phyloP scores from a whole-genome alignment of 2,113 vertebrate genomes.

The Orycteropus afer region DNA sequence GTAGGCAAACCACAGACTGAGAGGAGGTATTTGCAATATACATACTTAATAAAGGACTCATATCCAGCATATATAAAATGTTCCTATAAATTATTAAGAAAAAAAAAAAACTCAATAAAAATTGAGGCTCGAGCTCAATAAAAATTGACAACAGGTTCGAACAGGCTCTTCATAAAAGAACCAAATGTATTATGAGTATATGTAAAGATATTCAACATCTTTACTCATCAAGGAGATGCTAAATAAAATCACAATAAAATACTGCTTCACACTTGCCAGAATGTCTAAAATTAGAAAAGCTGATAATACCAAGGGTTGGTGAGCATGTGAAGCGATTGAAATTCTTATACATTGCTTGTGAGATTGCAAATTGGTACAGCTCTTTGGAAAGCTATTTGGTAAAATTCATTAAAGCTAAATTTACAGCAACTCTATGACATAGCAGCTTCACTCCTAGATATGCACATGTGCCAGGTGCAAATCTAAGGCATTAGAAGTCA shows the following conservation, averaged over 20 bases:
- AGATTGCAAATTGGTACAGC: no score
- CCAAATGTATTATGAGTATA: background rate
- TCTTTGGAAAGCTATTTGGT: no score
- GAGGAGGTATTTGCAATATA: background rate
- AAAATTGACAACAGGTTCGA: background rate
- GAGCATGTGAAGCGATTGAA: background rate
- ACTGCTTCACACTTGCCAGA: background rate
- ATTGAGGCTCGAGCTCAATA: background rate
- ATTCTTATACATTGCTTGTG: background rate
- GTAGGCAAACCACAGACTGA: background rate
- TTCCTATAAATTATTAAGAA: background rate
- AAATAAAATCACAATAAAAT: background rate
- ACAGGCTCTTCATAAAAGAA: background rate
- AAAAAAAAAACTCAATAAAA: slow-evolving; percentile 16
- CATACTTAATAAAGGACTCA: background rate
- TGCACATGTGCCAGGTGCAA: background rate
- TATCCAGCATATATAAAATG: background rate
- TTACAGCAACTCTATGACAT: background rate
- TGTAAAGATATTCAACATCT: background rate
- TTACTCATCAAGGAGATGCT: background rate
- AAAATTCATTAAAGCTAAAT: background rate
- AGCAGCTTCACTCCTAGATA: no score
- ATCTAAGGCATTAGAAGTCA: background rate
- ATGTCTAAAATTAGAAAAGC: slow-evolving; percentile 17
- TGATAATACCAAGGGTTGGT: background rate